Evolutionary conservation across 2,888 invertebrate species (phyloP).

Genomic region (Azorinus chamasolen): DNA sequence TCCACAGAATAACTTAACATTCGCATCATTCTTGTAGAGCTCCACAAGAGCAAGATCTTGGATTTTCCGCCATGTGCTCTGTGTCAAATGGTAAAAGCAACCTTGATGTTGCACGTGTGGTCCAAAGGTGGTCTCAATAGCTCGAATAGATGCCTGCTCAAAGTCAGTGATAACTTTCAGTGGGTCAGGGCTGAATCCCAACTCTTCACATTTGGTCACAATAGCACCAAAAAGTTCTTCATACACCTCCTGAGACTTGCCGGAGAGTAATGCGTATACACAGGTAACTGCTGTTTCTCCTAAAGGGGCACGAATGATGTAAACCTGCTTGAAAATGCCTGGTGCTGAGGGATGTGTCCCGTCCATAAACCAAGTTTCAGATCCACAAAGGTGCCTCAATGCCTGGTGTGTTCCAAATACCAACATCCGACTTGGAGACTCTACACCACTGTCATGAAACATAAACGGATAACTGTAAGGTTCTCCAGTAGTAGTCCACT

Average conservation of each 20-base stretch:
- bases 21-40: no score
- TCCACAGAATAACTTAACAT: no score
- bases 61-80: background rate
- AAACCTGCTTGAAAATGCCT: no score
- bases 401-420: no score
- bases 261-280: slow-evolving; percentile 2
- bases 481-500: slow-evolving; percentile 5
- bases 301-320: no score
- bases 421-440: no score
- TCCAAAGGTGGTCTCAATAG: slow-evolving; percentile 14
- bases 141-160: slow-evolving; percentile 10
- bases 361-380: no score
- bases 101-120: slow-evolving; percentile 5
- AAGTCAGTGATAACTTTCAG: slow-evolving; percentile 15
- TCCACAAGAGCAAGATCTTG: no score
- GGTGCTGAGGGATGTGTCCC: no score
- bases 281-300: no score
- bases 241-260: slow-evolving; percentile 19
- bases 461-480: background rate
- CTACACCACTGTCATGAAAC: no score
- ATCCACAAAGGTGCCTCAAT: no score
- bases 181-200: slow-evolving; percentile 13
- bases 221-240: slow-evolving; percentile 10
- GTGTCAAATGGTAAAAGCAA: slow-evolving; percentile 20
- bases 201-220: slow-evolving; percentile 4